Conservation (phyloP, 2,113 vertebrate genomes). For the Rhabdomys dilectus region DNA sequence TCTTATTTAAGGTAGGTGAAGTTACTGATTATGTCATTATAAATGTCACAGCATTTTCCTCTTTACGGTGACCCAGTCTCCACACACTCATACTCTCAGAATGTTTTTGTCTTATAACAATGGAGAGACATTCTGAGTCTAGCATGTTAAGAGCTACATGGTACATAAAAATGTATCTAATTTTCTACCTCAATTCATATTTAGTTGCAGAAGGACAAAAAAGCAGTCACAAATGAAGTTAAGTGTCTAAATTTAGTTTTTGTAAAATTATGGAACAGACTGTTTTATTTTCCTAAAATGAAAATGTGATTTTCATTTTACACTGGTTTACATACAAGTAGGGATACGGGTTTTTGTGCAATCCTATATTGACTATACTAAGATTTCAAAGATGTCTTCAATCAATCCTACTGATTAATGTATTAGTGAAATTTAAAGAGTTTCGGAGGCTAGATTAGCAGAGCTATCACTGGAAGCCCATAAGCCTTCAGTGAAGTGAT, state of each 20-base stretch:
- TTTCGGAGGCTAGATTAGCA: rapidly evolving
- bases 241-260: conserved; percentile 30
- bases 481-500: background rate
- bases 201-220: conserved; percentile 9
- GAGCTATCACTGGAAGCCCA: background rate
- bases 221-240: conserved; percentile 47
- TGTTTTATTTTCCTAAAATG: background rate
- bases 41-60: background rate
- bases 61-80: background rate
- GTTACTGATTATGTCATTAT: background rate
- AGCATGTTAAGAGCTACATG: background rate
- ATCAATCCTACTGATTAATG: background rate
- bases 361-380: background rate
- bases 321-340: background rate
- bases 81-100: background rate
- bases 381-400: background rate
- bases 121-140: background rate
- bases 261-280: conserved; percentile 17
- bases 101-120: background rate
- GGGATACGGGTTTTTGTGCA: background rate
- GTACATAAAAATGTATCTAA: conserved; percentile 23
- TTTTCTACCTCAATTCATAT: conserved; percentile 58
- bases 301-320: background rate
- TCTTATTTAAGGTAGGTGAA: conserved; percentile 18
- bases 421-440: background rate